Conservation (phyloP, 2,888 invertebrate genomes). For the Theodoxus fluviatilis region DNA sequence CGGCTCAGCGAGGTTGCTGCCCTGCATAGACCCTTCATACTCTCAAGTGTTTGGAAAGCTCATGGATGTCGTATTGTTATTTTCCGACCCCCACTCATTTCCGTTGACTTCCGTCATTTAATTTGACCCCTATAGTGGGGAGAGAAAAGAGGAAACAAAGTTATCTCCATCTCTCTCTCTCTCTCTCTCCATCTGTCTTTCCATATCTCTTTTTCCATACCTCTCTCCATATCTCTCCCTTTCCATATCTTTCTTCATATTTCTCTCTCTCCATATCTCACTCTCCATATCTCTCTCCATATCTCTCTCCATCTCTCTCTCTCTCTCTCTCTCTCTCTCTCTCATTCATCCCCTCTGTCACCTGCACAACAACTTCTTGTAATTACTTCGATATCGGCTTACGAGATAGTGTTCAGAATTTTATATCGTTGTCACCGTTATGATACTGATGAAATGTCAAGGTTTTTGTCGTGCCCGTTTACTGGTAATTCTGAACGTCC, state of each 20-base stretch:
- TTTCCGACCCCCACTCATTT: too few species aligned
- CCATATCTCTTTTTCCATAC: neutral
- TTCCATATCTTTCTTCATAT: slow-evolving; percentile 15
- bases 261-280: slow-evolving; percentile 14
- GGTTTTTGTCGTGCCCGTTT: too few species aligned
- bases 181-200: too few species aligned
- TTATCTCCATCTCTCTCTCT: neutral
- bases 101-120: too few species aligned
- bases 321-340: neutral
- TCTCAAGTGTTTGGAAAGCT: too few species aligned
- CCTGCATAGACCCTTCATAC: too few species aligned
- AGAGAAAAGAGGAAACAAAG: neutral
- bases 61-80: too few species aligned
- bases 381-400: neutral
- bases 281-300: slow-evolving; percentile 8
- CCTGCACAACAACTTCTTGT: too few species aligned
- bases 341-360: neutral
- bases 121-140: neutral
- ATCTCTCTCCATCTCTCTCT: neutral
- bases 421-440: neutral
- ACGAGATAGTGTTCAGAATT: neutral
- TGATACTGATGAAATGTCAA: neutral
- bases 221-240: neutral
- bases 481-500: too few species aligned
- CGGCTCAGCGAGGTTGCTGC: too few species aligned